Evolutionary conservation across 2,888 invertebrate genomes (phyloP).

Genomic region (Ormyrus nitidulus): DNA sequence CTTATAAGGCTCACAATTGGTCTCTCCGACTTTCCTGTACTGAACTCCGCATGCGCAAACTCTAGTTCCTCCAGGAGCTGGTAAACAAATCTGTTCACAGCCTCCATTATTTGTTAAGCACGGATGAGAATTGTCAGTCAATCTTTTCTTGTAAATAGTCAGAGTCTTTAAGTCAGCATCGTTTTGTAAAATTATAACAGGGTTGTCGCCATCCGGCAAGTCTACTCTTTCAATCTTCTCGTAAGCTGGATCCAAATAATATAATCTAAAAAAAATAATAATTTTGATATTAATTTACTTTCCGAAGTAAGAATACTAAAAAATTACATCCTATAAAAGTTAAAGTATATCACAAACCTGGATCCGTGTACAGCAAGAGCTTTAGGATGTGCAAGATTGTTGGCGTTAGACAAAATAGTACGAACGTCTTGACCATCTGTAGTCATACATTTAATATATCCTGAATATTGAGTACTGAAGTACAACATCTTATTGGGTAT

Average conservation of each 20-base stretch:
- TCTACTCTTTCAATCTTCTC: slow-evolving; percentile 93
- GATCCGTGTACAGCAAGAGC: slow-evolving; percentile 87
- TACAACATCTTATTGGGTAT: slow-evolving; percentile 89
- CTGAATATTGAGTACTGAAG: slow-evolving; percentile 89
- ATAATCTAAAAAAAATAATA: slow-evolving; percentile 80
- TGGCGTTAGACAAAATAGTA: slow-evolving; percentile 82
- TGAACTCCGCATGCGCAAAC: slow-evolving; percentile 95
- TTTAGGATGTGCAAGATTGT: slow-evolving; percentile 87
- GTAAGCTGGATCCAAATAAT: slow-evolving; percentile 91
- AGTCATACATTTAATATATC: slow-evolving; percentile 83
- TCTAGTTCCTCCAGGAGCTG: slow-evolving; percentile 84
- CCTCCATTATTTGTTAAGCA: slow-evolving; percentile 92
- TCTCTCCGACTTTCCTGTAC: slow-evolving; percentile 86
- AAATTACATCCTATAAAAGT: background rate
- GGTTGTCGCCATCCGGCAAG: slow-evolving; percentile 86
- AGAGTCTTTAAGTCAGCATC: slow-evolving; percentile 92
- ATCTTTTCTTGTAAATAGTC: slow-evolving; percentile 90
- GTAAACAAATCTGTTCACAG: slow-evolving; percentile 96
- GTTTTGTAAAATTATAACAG: slow-evolving; percentile 86
- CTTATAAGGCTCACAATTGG: slow-evolving; percentile 87
- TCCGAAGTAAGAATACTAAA: no score
- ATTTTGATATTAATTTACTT: background rate
- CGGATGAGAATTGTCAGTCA: slow-evolving; percentile 86
- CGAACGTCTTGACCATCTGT: slow-evolving; percentile 84
- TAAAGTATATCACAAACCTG: slow-evolving; percentile 21